Base-by-base conservation (phyloP, 2,888 invertebrate species). In the Caenorhabditis panamensis region DNA sequence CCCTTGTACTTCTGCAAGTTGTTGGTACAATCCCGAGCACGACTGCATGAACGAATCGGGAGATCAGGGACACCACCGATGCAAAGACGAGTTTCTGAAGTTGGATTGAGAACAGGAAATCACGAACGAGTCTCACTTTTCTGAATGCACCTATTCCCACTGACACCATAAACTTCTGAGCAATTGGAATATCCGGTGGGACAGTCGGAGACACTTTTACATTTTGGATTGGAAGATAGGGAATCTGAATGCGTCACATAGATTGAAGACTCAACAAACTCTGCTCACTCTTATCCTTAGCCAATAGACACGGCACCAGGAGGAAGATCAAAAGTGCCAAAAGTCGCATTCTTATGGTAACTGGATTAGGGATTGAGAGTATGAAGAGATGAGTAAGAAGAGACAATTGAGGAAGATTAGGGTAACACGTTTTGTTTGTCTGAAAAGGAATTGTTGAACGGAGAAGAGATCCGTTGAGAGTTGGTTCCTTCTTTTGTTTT, bases 51-150 rank as follows among this genome's bases (percentile, higher is more conserved):
- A n/a, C 51, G 64, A 13, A 66, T 22, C 1, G 59, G 58, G 4
- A 11, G 13, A 16, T 41, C 26, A 1, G 73, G 66, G 5, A 41
- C 41, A n/a, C 73, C 73, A 20, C 66, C 73, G 16, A 13, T 41
- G 49, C 73, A 73, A 8, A 63, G 28, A 51, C 64, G 49, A 18
- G 18, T 58, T 6, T n/a, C 72, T 72, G 56, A 49, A 31, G 31
- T 31, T 31, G 5, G n/a, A 31, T 31, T 31, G 31, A 16, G 22
- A 51, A 2, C 20, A 4, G 13, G 22, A 20, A 22, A 51, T 3
- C 9, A n/a, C n/a, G 13, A 28, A 2, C 0, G 28, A 24, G 1
- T 49, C 28, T 22, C 31, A 72, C 72, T 20, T 24, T 47, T 22
- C 16, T 20, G 20, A 8, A 72, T 49, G 24, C 72, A 72, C 56